phyloP scores from a whole-genome alignment of 2,797 vertebrate genomes.

The Hoplostethus atlanticus region DNA sequence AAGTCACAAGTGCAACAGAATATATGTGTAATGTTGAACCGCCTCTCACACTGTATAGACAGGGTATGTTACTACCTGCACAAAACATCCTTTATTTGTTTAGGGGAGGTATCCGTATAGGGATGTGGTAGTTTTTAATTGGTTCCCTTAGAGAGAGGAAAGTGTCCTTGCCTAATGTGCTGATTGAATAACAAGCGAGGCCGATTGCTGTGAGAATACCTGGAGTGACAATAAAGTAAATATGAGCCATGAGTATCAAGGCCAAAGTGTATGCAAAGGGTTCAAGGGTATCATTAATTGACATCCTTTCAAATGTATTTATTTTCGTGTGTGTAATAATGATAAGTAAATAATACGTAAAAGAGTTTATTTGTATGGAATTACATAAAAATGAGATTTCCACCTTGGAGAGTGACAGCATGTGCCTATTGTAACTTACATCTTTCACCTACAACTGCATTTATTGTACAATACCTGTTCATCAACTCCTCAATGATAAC shows the following conservation, averaged over 20 bases:
- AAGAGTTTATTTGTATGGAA: background rate
- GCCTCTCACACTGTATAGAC: background rate
- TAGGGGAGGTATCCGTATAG: background rate
- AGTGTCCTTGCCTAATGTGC: no score
- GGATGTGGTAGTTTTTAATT: no score
- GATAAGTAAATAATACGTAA: background rate
- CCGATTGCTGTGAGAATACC: no score
- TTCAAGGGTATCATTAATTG: background rate
- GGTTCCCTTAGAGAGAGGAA: no score
- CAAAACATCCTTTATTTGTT: background rate
- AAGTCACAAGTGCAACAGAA: background rate
- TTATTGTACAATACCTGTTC: no score
- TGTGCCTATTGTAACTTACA: no score
- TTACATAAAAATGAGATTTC: background rate
- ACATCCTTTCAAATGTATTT: background rate
- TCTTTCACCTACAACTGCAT: no score
- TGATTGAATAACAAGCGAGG: no score
- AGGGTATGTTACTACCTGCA: background rate
- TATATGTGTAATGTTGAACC: background rate
- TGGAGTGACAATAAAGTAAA: background rate
- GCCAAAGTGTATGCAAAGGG: conserved; percentile 22
- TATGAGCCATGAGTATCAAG: conserved; percentile 3
- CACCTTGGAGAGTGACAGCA: no score
- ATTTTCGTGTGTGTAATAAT: background rate
- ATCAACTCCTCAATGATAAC: no score